Evolutionary conservation across 2,888 invertebrate species (phyloP), one percentile per base, ranked within the genome.

Genomic region (Agriopis leucophaearia): DNA sequence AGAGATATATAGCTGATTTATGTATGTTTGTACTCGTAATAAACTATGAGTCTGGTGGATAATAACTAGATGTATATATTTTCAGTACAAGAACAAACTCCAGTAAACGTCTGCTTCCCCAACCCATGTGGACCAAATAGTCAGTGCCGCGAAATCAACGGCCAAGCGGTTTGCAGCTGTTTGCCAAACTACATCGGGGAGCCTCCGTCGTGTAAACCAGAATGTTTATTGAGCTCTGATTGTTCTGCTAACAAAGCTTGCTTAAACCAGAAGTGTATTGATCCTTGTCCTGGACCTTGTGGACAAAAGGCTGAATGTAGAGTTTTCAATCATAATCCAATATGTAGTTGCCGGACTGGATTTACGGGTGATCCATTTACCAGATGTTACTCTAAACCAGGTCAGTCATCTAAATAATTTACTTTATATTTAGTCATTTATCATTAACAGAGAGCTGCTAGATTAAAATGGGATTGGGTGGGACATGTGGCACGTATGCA

Each of bases 241-340:
- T 96, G 96, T 84, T 81, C 94, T 9, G 88, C 92, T 55, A 92
- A 95, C 66, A 95, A 94, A 81, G 95, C 96, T 16, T 96, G 96
- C 81, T 85, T 96, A 52, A 96, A 96, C 81, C 95, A 95, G 79
- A 96, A 96, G 88, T 97, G 97, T 85, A 83, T 94, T 5, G 95
- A 96, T 83, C 97, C 97, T 60, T 97, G 97, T 75, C 95, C 95
- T 35, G 96, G 96, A 42, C 94, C 96, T 18, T 97, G 97, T 82
- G 97, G 97, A 13, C 91, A 95, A 73, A 95, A 95, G 79, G 94
- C 97, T 42, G 94, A 95, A 71, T 97, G 97, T 83, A 94, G 95
- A 82, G 96, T 96, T 8, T 95, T 96, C 70, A 96, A 96, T 83
- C 96, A 96, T 81, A 96, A 95, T 81, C 96, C 96, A 1, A 96